A percentile compares a stretch with the other conserved stretches of the same genome.
These are phyloP conservation scores for Stichodactyla helianthus DNA, from an alignment of 64 coral and sea anemone genomes.

Conservation along the genomic window DNA sequence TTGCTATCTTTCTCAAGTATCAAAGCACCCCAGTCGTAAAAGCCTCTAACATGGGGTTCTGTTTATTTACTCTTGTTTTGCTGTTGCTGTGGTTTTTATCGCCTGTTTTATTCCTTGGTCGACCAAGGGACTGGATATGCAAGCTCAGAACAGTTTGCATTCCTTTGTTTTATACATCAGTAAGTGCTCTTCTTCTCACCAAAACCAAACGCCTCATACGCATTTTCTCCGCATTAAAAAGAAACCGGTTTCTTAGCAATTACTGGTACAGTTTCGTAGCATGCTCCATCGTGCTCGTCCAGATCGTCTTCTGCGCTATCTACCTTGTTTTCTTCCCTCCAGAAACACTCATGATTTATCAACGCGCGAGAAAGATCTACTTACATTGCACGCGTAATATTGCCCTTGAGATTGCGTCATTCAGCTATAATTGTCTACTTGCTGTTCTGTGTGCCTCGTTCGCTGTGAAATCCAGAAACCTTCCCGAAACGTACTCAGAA, in stretches of 20 bases:
- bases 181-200: slow-evolving; percentile 71
- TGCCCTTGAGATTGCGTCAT: slow-evolving; percentile 40
- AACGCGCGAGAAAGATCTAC: neutral
- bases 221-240: slow-evolving; percentile 67
- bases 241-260: slow-evolving; percentile 71
- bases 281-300: slow-evolving; percentile 61
- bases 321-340: slow-evolving; percentile 56
- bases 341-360: slow-evolving; percentile 19
- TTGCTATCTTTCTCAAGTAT: slow-evolving; percentile 62
- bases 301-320: slow-evolving; percentile 30
- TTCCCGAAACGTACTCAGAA: slow-evolving; percentile 71
- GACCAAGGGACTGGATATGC: slow-evolving; percentile 43
- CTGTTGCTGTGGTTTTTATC: slow-evolving; percentile 59
- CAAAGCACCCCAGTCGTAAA: slow-evolving; percentile 79
- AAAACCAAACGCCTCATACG: slow-evolving; percentile 83
- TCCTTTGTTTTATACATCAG: slow-evolving; percentile 61
- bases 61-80: slow-evolving; percentile 56
- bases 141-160: slow-evolving; percentile 42
- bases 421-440: slow-evolving; percentile 57
- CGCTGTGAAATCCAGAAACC: slow-evolving; percentile 56
- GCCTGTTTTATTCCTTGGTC: slow-evolving; percentile 49
- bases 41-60: slow-evolving; percentile 56
- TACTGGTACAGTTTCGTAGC: slow-evolving; percentile 76
- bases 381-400: slow-evolving; percentile 48
- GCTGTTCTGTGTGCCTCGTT: slow-evolving; percentile 36